Base-by-base conservation (phyloP, 2,797 vertebrate genomes). In the Tadarida brasiliensis region DNA sequence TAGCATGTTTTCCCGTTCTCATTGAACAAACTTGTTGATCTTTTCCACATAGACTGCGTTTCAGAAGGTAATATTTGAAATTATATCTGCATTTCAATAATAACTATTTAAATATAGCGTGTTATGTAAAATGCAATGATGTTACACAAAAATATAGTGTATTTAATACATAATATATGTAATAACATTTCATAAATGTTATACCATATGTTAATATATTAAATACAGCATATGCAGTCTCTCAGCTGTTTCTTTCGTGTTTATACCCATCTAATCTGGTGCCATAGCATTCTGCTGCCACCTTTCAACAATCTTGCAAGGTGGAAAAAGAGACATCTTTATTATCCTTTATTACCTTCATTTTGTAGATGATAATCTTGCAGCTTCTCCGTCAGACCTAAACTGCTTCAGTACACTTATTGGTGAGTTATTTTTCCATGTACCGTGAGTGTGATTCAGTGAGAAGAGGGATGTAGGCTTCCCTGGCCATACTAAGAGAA, bases 11-110 rank as follows among this genome's bases (percentile, higher is more conserved):
- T 76, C 4, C 9, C 5, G 0, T 54, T 7, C 16, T 90, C 28
- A 56, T 47, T 63, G 16, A 20, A 54, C 71, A 2, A 78, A 71
- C 67, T 65, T 56, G 47, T 80, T 56, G 22, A 71, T 86, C 81
- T 70, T 19, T 68, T 70, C n/a, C 70, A 30, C 11, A 22, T 65
- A 73, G 16, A 5, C 44, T 44, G 10, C 22, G 24, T 86, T 78
- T 90, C 81, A 73, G 61, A 85, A 71, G n/a, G 44, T 26, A 35
- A 15, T 20, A 65, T 86, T 65, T 71, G 14, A 78, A 80, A 54
- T 33, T 47, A 54, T 51, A 30, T 20, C n/a, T 70, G n/a, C 26
- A 44, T 78, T 94, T 77, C 63, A 70, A 71, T 80, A 56, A 73
- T 30, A 71, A 28, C 11, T 61, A 85, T 30, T 71, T 56, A 35